Evolutionary conservation across 1,140 invertebrate genomes (phyloP).

Genomic region (Magallana gigas): DNA sequence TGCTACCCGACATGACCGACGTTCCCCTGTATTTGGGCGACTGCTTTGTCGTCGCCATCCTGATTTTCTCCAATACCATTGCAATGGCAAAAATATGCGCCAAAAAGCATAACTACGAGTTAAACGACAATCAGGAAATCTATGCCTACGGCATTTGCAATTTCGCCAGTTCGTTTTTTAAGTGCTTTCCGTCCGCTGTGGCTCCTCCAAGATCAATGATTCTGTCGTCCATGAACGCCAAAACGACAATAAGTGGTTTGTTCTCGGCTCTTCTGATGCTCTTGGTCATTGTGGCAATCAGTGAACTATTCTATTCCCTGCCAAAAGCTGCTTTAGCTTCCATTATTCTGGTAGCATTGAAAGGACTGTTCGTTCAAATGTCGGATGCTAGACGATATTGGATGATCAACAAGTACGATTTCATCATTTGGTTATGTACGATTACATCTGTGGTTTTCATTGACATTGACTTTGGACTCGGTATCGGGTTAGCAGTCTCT

Average conservation of each 20-base stretch:
- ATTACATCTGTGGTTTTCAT: slow-evolving; percentile 62
- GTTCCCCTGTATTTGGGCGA: slow-evolving; percentile 48
- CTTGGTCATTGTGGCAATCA: slow-evolving; percentile 79
- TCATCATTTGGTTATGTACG: slow-evolving; percentile 65
- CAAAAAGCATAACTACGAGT: slow-evolving; percentile 76
- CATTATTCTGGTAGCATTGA: slow-evolving; percentile 93
- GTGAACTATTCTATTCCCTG: slow-evolving; percentile 73
- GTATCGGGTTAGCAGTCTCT: slow-evolving; percentile 63
- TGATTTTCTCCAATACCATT: slow-evolving; percentile 75
- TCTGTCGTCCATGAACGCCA: slow-evolving; percentile 57
- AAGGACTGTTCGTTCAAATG: slow-evolving; percentile 91
- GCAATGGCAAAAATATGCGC: slow-evolving; percentile 78
- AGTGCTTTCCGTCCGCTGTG: slow-evolving; percentile 84
- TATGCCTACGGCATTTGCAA: slow-evolving; percentile 80
- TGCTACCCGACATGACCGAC: slow-evolving; percentile 41
- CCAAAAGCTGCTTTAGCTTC: slow-evolving; percentile 87
- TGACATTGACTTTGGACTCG: slow-evolving; percentile 65
- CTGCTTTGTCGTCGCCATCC: slow-evolving; percentile 69
- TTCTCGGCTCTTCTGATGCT: slow-evolving; percentile 78
- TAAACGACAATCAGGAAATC: slow-evolving; percentile 79
- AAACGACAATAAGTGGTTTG: slow-evolving; percentile 65
- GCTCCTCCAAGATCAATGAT: slow-evolving; percentile 88
- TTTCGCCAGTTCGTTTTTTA: slow-evolving; percentile 79
- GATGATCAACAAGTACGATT: slow-evolving; percentile 63
- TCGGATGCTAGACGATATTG: slow-evolving; percentile 86